Evolutionary conservation across 2,888 invertebrate genomes (phyloP), one percentile per base, ranked within the genome.

Genomic region (Drepanosiphum platanoidis): DNA sequence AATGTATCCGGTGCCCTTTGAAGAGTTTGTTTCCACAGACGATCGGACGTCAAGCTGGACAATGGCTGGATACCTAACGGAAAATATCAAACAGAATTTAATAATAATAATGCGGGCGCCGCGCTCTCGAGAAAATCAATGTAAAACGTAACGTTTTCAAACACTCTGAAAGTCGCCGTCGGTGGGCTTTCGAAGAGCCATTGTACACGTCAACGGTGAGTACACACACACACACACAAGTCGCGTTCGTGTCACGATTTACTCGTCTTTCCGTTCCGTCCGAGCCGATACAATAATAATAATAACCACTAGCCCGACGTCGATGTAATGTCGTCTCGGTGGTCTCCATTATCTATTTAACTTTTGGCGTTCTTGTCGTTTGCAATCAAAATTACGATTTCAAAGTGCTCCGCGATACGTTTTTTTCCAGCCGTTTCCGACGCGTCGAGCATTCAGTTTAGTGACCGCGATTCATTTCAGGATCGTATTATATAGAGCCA

Each of bases 201-300:
- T 75, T 75, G 75, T 52, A n/a, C n/a, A 58, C 34, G 52, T 75
- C 75, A 52, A 22, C 32, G n/a, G n/a, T 58, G 8, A 58, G 15
- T 11, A n/a, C 5, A 4, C 52, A 7, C 9, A 18, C 5, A 4
- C 52, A 7, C 9, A 18, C 18, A 46, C 42, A 30, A 42, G 52
- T 34, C 15, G 75, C 8, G 32, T 52, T 34, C 13, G 34, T 13
- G 34, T 75, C 52, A n/a, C 32, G n/a, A 52, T 75, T 58, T 58
- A 58, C n/a, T 34, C 34, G 34, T 52, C 7, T 75, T 32, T 52
- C 32, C 13, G 52, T 58, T 34, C 22, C 5, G 34, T 52, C 22
- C n/a, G 7, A 5, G 9, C 8, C 52, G 52, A 4, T 22, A 22
- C 18, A 5, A 22, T 22, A 4, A 22, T 52, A 52, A 52, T 52